Evolutionary conservation across 2,113 vertebrate genomes (phyloP).

Genomic region (Tympanuchus pallidicinctus): DNA sequence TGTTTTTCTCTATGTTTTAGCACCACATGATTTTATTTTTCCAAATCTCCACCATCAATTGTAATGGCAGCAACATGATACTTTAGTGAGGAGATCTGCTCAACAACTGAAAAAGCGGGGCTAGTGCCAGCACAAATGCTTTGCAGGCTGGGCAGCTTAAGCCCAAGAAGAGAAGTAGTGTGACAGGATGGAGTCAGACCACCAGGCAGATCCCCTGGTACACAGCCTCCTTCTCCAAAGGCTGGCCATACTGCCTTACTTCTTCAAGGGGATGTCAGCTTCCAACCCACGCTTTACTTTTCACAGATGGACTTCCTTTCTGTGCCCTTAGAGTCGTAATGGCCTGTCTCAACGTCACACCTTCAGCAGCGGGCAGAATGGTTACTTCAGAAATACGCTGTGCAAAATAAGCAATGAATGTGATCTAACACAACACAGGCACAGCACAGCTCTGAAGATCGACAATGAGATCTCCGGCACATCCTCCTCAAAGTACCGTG

Average conservation of each 20-base stretch:
- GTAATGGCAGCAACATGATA: slow-evolving; percentile 26
- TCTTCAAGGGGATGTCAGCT: background rate
- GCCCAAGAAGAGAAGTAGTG: slow-evolving; percentile 2
- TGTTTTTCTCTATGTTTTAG: background rate
- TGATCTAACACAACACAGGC: background rate
- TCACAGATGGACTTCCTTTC: background rate
- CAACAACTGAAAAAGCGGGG: slow-evolving; percentile 18
- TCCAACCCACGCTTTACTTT: background rate
- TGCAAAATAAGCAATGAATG: rapidly evolving
- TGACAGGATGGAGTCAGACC: background rate
- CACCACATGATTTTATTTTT: background rate
- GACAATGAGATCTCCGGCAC: background rate
- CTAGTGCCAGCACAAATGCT: background rate
- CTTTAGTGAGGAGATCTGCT: slow-evolving; percentile 2
- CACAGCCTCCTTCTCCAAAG: background rate
- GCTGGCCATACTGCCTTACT: background rate
- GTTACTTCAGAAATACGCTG: background rate
- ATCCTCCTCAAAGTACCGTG: rapidly evolving
- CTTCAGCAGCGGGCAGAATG: background rate
- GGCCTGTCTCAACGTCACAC: background rate
- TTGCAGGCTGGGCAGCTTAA: background rate
- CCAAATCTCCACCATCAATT: background rate
- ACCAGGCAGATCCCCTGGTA: background rate
- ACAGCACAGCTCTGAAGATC: background rate
- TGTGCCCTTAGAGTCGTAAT: background rate